A percentile compares a stretch with the other conserved stretches of the same genome.
Evolutionary conservation across 2,797 vertebrate species (phyloP).

Genomic region (Phoebastria nigripes): DNA sequence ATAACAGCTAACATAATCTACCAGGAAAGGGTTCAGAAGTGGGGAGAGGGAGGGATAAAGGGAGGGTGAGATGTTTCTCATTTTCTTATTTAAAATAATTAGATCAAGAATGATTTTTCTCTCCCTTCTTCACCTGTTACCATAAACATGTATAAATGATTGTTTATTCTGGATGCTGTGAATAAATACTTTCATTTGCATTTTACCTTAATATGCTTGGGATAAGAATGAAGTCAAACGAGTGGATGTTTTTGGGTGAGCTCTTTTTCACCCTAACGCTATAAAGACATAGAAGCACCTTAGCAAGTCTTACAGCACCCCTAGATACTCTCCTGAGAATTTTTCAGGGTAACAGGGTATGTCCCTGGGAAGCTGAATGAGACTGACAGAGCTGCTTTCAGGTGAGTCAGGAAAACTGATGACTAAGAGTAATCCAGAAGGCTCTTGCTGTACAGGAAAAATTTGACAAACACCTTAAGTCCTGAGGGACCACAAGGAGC

Average conservation of each 20-base stretch:
- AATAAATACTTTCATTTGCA: not conserved
- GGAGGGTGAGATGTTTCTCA: not conserved
- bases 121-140: not conserved
- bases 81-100: not conserved
- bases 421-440: not conserved
- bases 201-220: not conserved
- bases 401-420: not conserved
- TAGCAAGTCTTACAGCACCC: not conserved
- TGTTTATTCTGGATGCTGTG: not conserved
- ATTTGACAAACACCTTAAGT: not conserved
- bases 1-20: not conserved
- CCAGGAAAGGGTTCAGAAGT: not conserved
- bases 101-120: not conserved
- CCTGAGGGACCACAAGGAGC: not conserved
- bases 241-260: not conserved
- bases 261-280: not conserved
- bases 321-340: not conserved
- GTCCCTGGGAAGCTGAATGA: not conserved
- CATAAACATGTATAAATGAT: not conserved
- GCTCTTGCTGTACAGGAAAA: not conserved
- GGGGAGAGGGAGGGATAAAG: not conserved
- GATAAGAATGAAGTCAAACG: not conserved
- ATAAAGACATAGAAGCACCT: not conserved
- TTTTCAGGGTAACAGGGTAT: not conserved
- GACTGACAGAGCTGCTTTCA: not conserved